These are phyloP conservation scores for Polypterus senegalus DNA, from an alignment of 2,113 vertebrate species.

Conservation along the genomic window DNA sequence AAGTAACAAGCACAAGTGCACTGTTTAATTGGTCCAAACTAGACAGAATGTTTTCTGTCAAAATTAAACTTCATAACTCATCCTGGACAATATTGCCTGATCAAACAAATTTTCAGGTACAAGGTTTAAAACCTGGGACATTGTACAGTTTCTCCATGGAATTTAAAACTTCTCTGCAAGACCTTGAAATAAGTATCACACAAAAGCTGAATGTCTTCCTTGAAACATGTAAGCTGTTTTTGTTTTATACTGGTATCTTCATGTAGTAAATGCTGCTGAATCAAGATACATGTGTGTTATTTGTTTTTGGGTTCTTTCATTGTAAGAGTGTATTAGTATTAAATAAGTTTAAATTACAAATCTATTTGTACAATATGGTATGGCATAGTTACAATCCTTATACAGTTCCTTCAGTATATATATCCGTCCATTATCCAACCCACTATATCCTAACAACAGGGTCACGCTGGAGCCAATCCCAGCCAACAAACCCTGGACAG, in stretches of 20 bases:
- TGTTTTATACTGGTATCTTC: constrained; percentile 8
- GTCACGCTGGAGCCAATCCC: no score
- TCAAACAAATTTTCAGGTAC: constrained; percentile 35
- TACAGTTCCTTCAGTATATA: no score
- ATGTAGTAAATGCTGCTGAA: neutral
- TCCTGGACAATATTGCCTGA: constrained; percentile 26
- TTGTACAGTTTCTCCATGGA: constrained; percentile 44
- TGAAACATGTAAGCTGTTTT: constrained; percentile 58
- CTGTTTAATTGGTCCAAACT: constrained; percentile 51
- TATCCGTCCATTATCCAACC: no score
- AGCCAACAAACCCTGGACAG: no score
- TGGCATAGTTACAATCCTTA: no score
- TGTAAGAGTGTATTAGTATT: no score
- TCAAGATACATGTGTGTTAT: constrained; percentile 9
- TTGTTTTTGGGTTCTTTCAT: no score
- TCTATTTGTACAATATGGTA: no score
- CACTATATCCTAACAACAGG: no score
- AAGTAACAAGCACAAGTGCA: constrained; percentile 50
- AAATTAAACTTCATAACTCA: constrained; percentile 35
- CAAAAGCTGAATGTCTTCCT: constrained; percentile 48
- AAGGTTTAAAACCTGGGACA: constrained; percentile 49
- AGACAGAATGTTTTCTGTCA: constrained; percentile 31
- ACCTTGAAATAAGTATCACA: constrained; percentile 42
- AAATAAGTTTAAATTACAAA: no score
- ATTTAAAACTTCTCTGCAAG: constrained; percentile 42